Conservation (phyloP, 2,113 vertebrate genomes). For the Lepidothrix coronata region DNA sequence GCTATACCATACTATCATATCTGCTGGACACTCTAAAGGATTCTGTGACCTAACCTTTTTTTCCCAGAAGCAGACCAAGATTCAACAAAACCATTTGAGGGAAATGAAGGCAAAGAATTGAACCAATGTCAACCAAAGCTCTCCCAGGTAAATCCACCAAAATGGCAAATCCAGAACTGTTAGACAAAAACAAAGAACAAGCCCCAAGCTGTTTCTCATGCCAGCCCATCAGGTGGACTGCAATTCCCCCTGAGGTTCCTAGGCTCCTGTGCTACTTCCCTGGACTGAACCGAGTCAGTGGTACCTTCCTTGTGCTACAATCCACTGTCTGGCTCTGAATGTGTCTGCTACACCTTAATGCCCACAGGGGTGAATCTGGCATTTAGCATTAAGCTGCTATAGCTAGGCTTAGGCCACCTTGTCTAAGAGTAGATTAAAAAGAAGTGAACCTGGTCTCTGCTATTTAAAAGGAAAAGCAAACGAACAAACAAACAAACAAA, state of each 20-base stretch:
- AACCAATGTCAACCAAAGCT: neutral
- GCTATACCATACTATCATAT: neutral
- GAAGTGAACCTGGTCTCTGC: neutral
- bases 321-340: neutral
- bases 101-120: neutral
- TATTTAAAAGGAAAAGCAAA: neutral
- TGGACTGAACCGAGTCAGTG: neutral
- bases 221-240: neutral
- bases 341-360: neutral
- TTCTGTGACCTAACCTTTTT: neutral
- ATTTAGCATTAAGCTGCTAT: neutral
- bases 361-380: neutral
- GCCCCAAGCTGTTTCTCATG: neutral
- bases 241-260: rapidly evolving
- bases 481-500: neutral
- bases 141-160: neutral
- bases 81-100: neutral
- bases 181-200: neutral
- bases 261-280: rapidly evolving
- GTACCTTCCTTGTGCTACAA: neutral
- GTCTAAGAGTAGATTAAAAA: neutral
- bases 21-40: neutral
- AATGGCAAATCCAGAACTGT: neutral
- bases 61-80: rapidly evolving
- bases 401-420: neutral